Evolutionary conservation across 1,140 invertebrate genomes (phyloP).

Genomic region (Plodia interpunctella): DNA sequence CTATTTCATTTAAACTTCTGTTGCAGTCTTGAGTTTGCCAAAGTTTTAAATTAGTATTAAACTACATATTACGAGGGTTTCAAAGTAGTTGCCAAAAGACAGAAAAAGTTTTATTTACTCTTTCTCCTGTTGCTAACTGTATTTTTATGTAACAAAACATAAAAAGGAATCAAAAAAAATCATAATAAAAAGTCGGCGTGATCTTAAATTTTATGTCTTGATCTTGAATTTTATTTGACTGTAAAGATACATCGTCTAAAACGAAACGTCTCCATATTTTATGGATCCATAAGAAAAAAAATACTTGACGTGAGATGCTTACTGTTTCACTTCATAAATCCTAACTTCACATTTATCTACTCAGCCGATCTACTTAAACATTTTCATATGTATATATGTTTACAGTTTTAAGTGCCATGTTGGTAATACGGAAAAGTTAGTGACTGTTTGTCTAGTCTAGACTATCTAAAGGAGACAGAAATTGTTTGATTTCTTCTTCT

Average conservation of each 20-base stretch:
- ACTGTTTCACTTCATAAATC: too few relatives aligned
- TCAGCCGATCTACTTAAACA: too few relatives aligned
- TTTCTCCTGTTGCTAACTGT: not conserved
- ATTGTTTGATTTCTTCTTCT: too few relatives aligned
- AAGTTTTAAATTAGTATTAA: not conserved
- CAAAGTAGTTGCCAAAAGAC: not conserved
- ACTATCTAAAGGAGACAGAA: too few relatives aligned
- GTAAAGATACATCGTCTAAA: constrained; percentile 2
- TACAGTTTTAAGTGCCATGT: too few relatives aligned
- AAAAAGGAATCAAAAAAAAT: not conserved
- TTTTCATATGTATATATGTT: too few relatives aligned
- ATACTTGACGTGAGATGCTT: too few relatives aligned
- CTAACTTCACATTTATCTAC: too few relatives aligned
- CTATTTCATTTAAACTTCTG: too few relatives aligned
- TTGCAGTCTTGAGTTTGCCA: not conserved
- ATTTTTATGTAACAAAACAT: constrained; percentile 1
- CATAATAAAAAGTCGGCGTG: not conserved
- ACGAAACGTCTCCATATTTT: not conserved
- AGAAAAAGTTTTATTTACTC: not conserved
- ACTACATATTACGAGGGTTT: too few relatives aligned
- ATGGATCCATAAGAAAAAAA: not conserved
- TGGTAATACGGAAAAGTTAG: too few relatives aligned
- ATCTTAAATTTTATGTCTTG: not conserved
- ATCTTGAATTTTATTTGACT: constrained; percentile 6
- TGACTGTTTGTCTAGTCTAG: too few relatives aligned